Base-by-base conservation (phyloP, 1,140 invertebrate genomes). In the Cataglyphis hispanica region DNA sequence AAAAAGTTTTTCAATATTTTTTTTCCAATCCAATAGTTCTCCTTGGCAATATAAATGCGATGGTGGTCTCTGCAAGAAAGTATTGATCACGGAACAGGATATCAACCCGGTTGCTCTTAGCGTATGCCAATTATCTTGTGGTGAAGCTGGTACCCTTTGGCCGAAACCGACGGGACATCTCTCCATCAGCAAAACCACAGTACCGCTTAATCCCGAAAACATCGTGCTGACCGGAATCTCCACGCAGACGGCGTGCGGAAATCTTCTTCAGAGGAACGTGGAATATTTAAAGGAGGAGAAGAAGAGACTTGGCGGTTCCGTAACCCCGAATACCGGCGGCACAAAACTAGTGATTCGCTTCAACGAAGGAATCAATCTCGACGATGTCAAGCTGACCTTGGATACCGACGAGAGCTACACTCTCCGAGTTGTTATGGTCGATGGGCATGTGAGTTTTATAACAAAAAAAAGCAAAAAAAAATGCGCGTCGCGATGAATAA, bases 341-440 rank as follows among this genome's bases (percentile, higher is more conserved):
- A 81, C 90, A 67, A 91, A 90, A 0, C 84, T 96, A 11, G 81
- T 86, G 7, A 91, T 96, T 53, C 89, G 91, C 58, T 84, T 94
- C 25, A 56, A 50, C 0, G 87, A 90, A 8, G 86, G 91, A 8
- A 78, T 89, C 31, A 78, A 89, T 31, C 1, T 11, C 10, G 53
- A 85, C 7, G 37, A 87, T 5, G 34, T 92, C 3, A 91, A 93
- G 84, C 87, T 97, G 0, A 96, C 93, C 0, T 91, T 97, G 64
- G 93, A 96, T 5, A 96, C 96, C 0, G 96, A 97, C 75, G 97
- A 98, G 93, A 96, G 96, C 87, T 98, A 98, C 87, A 92, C 80
- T 0, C 91, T 98, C 0, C 94, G 94, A 4, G 46, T 90, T 4
- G 27, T 91, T 6, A 93, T 94, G 5, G 90, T 93, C 58, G 87